A percentile compares a stretch with the other conserved stretches of the same genome.
phyloP scores from a whole-genome alignment of 1,140 invertebrate genomes.

The Hylyphantes graminicola region DNA sequence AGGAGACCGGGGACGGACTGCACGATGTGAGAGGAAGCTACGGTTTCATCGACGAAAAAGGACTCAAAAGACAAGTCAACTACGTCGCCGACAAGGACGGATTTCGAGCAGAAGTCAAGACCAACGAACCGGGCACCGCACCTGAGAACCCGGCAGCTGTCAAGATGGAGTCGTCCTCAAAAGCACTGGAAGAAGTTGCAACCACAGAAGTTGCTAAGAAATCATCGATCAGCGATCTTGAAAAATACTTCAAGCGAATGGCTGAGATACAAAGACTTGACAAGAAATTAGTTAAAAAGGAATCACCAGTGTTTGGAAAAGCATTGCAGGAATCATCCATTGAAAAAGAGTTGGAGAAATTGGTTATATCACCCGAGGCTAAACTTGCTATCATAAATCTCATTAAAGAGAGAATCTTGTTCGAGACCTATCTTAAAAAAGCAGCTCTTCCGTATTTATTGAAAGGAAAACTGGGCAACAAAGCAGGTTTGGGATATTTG shows the following conservation, averaged over 20 bases:
- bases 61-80: not conserved
- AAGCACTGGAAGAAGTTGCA: not conserved
- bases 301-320: no score
- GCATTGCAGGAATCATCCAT: no score
- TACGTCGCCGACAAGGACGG: constrained; percentile 40
- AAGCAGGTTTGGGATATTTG: no score
- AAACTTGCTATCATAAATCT: no score
- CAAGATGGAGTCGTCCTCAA: not conserved
- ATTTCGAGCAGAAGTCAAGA: constrained; percentile 34
- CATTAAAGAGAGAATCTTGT: no score
- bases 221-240: not conserved
- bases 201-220: not conserved
- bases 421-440: no score
- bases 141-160: constrained; percentile 37
- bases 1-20: constrained; percentile 1
- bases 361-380: no score
- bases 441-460: no score
- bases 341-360: no score
- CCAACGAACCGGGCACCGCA: constrained; percentile 34
- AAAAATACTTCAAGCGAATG: not conserved
- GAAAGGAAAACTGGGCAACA: no score
- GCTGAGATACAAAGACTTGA: not conserved
- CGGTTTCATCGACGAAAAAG: not conserved
- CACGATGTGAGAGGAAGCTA: not conserved
- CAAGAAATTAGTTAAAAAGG: no score